phyloP scores from a whole-genome alignment of 1,140 invertebrate genomes.

The Choristoneura fumiferana region DNA sequence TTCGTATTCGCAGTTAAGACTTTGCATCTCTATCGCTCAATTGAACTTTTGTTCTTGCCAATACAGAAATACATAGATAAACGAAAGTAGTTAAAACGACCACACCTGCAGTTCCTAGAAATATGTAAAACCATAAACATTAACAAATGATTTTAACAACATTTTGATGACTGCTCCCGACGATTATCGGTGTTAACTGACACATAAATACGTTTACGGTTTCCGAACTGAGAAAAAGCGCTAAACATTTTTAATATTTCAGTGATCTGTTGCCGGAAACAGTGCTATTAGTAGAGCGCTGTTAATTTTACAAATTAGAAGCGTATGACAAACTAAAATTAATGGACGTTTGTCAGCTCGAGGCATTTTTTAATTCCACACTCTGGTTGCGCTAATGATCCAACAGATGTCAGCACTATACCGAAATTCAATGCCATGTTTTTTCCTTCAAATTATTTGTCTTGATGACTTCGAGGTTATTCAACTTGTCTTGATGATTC shows the following conservation, averaged over 20 bases:
- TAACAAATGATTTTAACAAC: constrained; percentile 50
- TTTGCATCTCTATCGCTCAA: no score
- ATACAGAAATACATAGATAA: no score
- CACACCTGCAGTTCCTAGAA: constrained; percentile 31
- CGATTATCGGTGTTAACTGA: constrained; percentile 60
- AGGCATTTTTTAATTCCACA: constrained; percentile 49
- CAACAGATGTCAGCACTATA: constrained; percentile 51
- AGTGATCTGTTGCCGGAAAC: constrained; percentile 65
- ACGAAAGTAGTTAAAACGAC: no score
- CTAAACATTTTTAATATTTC: constrained; percentile 52
- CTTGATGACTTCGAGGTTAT: constrained; percentile 30
- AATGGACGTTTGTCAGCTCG: constrained; percentile 52
- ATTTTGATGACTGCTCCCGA: constrained; percentile 48
- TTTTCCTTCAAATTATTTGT: constrained; percentile 36
- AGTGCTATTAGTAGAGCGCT: constrained; percentile 53
- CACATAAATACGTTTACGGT: constrained; percentile 62
- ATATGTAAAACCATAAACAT: constrained; percentile 28
- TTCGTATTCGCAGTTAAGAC: no score
- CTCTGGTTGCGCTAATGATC: constrained; percentile 53
- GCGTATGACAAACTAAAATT: constrained; percentile 71
- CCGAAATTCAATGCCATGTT: constrained; percentile 40
- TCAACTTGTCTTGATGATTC: constrained; percentile 19
- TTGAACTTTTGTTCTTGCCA: no score
- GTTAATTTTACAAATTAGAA: constrained; percentile 74
- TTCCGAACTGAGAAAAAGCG: constrained; percentile 39